These are phyloP conservation scores for Hirtodrosophila confusa DNA, from an alignment of 2,888 invertebrate genomes.

Conservation along the genomic window DNA sequence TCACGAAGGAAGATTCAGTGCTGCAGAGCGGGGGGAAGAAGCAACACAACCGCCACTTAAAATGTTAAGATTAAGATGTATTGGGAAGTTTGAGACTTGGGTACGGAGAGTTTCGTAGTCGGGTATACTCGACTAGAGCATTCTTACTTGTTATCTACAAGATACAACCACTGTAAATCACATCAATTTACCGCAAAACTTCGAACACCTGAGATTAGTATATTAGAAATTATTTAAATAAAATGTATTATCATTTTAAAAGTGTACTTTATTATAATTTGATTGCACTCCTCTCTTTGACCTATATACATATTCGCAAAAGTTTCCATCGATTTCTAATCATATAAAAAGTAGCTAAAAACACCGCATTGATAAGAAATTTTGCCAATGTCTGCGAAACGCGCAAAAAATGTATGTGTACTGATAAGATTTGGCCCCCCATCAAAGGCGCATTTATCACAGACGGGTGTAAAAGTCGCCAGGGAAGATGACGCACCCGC, in stretches of 20 bases:
- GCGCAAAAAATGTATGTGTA: conserved; percentile 3
- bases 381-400: conserved; percentile 34
- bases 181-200: no score
- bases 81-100: no score
- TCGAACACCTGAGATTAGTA: no score
- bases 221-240: no score
- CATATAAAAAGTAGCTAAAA: conserved; percentile 19
- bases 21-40: no score
- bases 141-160: no score
- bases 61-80: no score
- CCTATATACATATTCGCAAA: conserved; percentile 39
- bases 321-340: conserved; percentile 68
- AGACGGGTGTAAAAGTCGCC: conserved; percentile 37
- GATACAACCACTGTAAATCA: no score
- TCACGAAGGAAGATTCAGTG: no score
- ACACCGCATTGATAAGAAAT: conserved; percentile 49
- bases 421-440: conserved; percentile 49
- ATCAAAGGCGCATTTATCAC: conserved; percentile 36
- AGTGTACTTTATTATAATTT: background rate
- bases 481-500: conserved; percentile 38
- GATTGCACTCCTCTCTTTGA: conserved; percentile 30
- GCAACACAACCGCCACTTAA: no score
- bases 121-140: no score
- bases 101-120: no score
- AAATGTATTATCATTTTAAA: background rate